phyloP scores from a whole-genome alignment of 2,797 vertebrate species.

The Crocidura indochinensis region DNA sequence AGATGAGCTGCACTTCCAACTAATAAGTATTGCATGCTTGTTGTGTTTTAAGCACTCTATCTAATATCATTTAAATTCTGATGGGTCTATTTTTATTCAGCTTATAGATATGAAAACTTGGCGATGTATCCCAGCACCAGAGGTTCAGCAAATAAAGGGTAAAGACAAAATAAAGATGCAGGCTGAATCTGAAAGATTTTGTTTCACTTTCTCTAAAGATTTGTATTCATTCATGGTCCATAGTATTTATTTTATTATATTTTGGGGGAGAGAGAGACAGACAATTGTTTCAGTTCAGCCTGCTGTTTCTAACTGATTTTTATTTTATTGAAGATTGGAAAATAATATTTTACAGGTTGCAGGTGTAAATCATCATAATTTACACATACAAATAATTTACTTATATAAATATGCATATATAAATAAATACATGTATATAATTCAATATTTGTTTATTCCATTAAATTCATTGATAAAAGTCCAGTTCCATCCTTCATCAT shows the following conservation, averaged over 20 bases:
- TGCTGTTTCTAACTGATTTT: background rate
- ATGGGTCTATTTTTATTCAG: slow-evolving; percentile 15
- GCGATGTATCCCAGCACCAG: background rate
- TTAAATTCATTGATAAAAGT: no score
- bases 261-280: background rate
- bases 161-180: background rate
- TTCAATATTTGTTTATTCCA: no score
- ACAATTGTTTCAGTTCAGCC: background rate
- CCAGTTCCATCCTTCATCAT: no score
- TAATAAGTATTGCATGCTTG: background rate
- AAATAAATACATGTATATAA: no score
- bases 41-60: slow-evolving; percentile 12
- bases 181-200: background rate
- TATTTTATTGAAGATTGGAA: no score
- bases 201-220: background rate
- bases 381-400: no score
- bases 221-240: background rate
- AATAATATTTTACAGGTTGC: background rate
- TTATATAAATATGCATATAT: no score
- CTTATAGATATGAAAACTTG: slow-evolving; percentile 4
- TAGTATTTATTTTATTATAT: background rate
- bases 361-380: no score
- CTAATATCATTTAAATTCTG: slow-evolving; percentile 49
- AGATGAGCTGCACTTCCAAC: background rate
- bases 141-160: background rate